phyloP scores from a whole-genome alignment of 2,888 invertebrate genomes.

The Caenorhabditis sinica region DNA sequence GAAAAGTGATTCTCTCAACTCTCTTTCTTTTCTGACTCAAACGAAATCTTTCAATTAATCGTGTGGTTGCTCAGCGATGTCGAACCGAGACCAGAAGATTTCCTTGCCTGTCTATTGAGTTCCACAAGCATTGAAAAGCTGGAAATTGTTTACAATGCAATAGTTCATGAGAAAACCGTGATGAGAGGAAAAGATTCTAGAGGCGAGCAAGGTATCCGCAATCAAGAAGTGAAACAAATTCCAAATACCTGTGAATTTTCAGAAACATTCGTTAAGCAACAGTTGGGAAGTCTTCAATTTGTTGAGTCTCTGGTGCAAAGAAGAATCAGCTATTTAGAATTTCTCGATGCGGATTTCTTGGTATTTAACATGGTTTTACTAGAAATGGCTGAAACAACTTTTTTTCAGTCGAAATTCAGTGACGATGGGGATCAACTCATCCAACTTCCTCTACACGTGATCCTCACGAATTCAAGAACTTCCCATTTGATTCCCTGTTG shows the following conservation, averaged over 20 bases:
- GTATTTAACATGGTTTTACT: not conserved
- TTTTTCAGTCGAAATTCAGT: constrained; percentile 46
- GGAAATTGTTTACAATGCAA: constrained; percentile 89
- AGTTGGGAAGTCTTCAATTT: constrained; percentile 91
- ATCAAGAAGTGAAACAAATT: not conserved
- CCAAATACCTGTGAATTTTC: constrained; percentile 14
- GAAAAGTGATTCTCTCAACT: constrained; percentile 88
- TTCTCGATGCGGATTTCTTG: constrained; percentile 16
- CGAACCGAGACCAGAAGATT: constrained; percentile 90
- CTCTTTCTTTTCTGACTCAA: constrained; percentile 91
- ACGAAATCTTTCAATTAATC: constrained; percentile 93
- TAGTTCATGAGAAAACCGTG: constrained; percentile 89
- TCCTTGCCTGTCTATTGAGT: constrained; percentile 90
- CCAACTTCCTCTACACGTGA: constrained; percentile 88
- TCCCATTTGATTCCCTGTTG: no score
- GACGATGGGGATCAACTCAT: constrained; percentile 69
- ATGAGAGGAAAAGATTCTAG: constrained; percentile 91
- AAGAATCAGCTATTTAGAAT: constrained; percentile 47
- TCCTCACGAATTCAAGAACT: constrained; percentile 90
- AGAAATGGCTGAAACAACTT: not conserved
- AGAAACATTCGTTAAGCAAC: constrained; percentile 91
- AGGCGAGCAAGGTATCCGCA: constrained; percentile 89
- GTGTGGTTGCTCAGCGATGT: constrained; percentile 92
- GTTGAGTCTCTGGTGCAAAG: constrained; percentile 85
- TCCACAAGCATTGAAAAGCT: constrained; percentile 91